phyloP scores from a whole-genome alignment of 2,888 invertebrate species.

The Cataglyphis cursor region DNA sequence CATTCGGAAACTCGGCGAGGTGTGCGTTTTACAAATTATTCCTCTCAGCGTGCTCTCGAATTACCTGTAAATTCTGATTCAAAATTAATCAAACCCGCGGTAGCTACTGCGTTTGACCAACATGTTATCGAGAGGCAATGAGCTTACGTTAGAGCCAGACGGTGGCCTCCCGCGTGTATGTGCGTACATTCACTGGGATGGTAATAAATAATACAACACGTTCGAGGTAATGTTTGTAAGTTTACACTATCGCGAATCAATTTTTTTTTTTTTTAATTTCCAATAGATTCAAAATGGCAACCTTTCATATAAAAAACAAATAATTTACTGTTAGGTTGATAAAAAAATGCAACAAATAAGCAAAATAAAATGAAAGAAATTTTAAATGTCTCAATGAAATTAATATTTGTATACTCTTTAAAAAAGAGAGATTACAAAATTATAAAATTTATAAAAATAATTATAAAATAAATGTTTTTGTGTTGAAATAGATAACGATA shows the following conservation, averaged over 20 bases:
- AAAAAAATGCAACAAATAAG: neutral
- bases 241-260: slow-evolving; percentile 22
- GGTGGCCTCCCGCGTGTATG: neutral
- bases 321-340: neutral
- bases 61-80: slow-evolving; percentile 74
- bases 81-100: slow-evolving; percentile 72
- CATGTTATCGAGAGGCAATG: slow-evolving; percentile 15
- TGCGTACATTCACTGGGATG: neutral
- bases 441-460: neutral
- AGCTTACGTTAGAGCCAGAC: neutral
- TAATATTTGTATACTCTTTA: neutral
- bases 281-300: neutral
- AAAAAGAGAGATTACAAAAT: slow-evolving; percentile 4
- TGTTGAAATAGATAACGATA: neutral
- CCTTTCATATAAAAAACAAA: neutral
- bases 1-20: slow-evolving; percentile 43
- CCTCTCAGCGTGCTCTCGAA: slow-evolving; percentile 67
- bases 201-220: slow-evolving; percentile 2
- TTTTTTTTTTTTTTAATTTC: neutral
- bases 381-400: neutral
- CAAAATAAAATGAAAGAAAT: neutral
- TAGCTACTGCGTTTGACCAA: slow-evolving; percentile 45
- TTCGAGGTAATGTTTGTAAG: neutral
- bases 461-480: neutral
- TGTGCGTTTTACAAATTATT: slow-evolving; percentile 64